Evolutionary conservation across 2,888 invertebrate species (phyloP), one percentile per base, ranked within the genome.

Genomic region (Punctoribates punctum): DNA sequence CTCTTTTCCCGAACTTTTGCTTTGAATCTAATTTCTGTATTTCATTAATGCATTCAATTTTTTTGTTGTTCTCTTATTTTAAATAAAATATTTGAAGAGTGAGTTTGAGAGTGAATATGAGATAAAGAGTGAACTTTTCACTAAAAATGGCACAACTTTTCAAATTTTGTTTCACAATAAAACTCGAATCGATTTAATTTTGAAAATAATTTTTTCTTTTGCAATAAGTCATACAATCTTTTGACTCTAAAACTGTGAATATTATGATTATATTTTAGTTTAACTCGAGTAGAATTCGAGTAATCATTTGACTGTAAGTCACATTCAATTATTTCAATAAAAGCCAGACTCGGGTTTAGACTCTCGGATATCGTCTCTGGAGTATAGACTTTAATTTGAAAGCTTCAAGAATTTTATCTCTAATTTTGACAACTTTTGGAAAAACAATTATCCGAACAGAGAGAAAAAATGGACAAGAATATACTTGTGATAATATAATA

Each of bases 321-420:
- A 70, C 23, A 46, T 70, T 42, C 70, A 70, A 46, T 70, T 70
- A 70, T 70, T 70, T 70, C 42, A 70, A 46, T 70, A 70, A 46
- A 70, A 70, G 34, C 62, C 62, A 65, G 57, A 57, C 62, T 65
- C 34, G 17, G 65, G 38, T 38, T 38, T 34, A 65, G 34, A 34
- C 15, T 65, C 65, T 65, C 38, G 29, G 13, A 62, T 62, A 62
- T 62, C 29, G 65, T 65, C 65, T 65, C 65, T 38, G n/a, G 65
- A 65, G 65, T 34, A 34, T 20, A 65, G 65, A 65, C 29, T 65
- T 62, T 65, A 65, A 65, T 65, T 65, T 65, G 38, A 65, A 65
- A 65, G 65, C 65, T 65, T 65, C 65, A 65, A 65, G 65, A 65
- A 38, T 65, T 65, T 65, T 29, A 65, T 65, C 65, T 65, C 65